These are phyloP conservation scores for Apotomis capreana DNA, from an alignment of 2,888 invertebrate genomes.

Conservation along the genomic window DNA sequence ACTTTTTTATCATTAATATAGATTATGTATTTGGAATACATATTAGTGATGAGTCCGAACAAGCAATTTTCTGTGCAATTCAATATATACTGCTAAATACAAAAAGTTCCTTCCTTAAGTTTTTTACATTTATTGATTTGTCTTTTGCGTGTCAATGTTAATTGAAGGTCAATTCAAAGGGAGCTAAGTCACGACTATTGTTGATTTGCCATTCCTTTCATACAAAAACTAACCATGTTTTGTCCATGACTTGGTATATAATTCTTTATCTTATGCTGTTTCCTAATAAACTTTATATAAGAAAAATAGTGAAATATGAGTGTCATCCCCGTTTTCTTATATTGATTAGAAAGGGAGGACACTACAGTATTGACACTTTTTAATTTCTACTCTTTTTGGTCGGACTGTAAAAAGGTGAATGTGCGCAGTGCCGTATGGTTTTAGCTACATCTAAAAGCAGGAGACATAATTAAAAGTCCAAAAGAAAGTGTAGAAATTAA, in stretches of 20 bases:
- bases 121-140: slow-evolving; percentile 3
- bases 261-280: neutral
- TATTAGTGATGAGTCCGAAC: neutral
- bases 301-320: neutral
- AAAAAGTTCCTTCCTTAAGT: too few species aligned
- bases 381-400: too few species aligned
- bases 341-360: too few species aligned
- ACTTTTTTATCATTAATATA: neutral
- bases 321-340: too few species aligned
- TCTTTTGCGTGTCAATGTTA: slow-evolving; percentile 9
- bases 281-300: neutral
- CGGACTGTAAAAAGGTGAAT: too few species aligned
- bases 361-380: too few species aligned
- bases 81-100: too few species aligned
- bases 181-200: neutral
- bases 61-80: too few species aligned
- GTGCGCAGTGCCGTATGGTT: too few species aligned
- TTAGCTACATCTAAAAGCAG: too few species aligned
- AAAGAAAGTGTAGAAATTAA: too few species aligned
- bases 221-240: neutral
- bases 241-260: neutral
- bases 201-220: neutral
- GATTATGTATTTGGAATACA: neutral
- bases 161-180: slow-evolving; percentile 10
- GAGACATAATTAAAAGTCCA: too few species aligned